Percentiles rank a stretch among this genome's conserved stretches.
These are phyloP conservation scores for Nephrotoma flavescens DNA, from an alignment of 2,888 invertebrate species.

Conservation along the genomic window DNA sequence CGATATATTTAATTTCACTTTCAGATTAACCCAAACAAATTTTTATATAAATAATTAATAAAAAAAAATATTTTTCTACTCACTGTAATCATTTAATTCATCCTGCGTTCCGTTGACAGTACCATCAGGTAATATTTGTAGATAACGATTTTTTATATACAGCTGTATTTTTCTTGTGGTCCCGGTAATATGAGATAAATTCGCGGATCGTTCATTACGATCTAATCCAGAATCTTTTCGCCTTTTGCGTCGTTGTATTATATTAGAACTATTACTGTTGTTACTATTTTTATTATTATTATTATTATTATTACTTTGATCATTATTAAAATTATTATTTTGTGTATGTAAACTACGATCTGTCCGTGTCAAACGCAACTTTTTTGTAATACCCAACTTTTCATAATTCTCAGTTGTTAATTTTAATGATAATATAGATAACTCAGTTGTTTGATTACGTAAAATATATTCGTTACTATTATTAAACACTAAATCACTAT, in stretches of 20 bases:
- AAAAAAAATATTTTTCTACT: slow-evolving; percentile 34
- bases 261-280: slow-evolving; percentile 9
- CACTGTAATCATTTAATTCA: slow-evolving; percentile 69
- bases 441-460: slow-evolving; percentile 14
- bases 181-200: slow-evolving; percentile 67
- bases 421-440: slow-evolving; percentile 16
- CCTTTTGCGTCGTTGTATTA: slow-evolving; percentile 3
- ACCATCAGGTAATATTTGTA: slow-evolving; percentile 72
- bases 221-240: slow-evolving; percentile 19
- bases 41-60: not conserved
- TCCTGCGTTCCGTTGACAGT: slow-evolving; percentile 71
- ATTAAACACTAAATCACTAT: slow-evolving; percentile 11
- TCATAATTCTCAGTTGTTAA: slow-evolving; percentile 10
- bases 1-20: not conserved
- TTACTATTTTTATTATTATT: slow-evolving; percentile 12
- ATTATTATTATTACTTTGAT: slow-evolving; percentile 8
- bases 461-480: slow-evolving; percentile 1
- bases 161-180: slow-evolving; percentile 66
- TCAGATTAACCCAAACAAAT: not conserved
- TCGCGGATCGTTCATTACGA: slow-evolving; percentile 53
- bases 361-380: slow-evolving; percentile 22
- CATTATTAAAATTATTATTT: slow-evolving; percentile 11
- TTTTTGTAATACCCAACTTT: not conserved
- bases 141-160: slow-evolving; percentile 69
- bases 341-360: slow-evolving; percentile 26